phyloP scores from a whole-genome alignment of 2,113 vertebrate genomes.

The Phalacrocorax aristotelis region DNA sequence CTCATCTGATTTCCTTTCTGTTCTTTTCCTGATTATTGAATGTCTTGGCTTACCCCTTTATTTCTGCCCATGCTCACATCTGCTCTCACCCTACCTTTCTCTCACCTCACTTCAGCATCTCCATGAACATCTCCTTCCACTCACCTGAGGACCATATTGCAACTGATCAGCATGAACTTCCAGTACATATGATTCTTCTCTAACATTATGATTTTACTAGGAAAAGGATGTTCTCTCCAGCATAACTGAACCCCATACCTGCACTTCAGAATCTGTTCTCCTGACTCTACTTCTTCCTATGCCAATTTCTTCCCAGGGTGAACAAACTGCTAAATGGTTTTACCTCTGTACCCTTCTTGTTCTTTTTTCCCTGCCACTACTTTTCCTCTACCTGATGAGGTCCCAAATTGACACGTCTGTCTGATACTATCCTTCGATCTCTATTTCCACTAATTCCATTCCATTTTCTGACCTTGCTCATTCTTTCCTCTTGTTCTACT shows the following conservation, averaged over 20 bases:
- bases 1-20: background rate
- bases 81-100: background rate
- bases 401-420: background rate
- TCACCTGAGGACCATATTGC: background rate
- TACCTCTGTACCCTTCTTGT: background rate
- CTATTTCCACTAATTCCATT: background rate
- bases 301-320: rapidly evolving
- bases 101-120: background rate
- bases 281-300: background rate
- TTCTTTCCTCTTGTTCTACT: background rate
- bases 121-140: background rate
- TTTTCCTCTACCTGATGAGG: background rate
- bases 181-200: background rate
- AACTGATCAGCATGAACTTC: background rate
- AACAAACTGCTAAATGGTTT: background rate
- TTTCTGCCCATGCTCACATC: background rate
- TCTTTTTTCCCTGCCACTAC: background rate
- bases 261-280: background rate
- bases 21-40: background rate
- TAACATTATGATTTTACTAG: background rate
- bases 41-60: background rate
- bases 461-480: background rate
- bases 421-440: background rate
- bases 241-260: background rate
- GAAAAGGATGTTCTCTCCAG: background rate